Evolutionary conservation across 2,888 invertebrate genomes (phyloP), one percentile per base, ranked within the genome.

Genomic region (Vannuccia rotundouncinata): DNA sequence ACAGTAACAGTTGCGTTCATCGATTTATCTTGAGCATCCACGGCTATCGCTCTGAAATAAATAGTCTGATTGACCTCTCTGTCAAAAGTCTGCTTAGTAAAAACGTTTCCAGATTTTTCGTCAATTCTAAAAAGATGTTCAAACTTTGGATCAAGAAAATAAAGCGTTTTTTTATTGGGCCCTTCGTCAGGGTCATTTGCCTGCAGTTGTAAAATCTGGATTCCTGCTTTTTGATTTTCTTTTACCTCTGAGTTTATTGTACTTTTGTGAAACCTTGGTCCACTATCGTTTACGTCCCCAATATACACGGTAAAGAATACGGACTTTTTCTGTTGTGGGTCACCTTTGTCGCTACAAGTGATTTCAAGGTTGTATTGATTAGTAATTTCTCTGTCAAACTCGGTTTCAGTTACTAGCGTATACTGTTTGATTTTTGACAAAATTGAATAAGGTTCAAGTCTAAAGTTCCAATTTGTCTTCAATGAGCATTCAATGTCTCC

Each of bases 161-260:
- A 73, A 5, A 73, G 5, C 5, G 29, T 28, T 27, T 28, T 22
- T 22, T 5, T 28, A 73, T 73, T 73, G 10, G 27, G 74, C n/a
- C 29, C 74, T 73, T 22, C 22, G 22, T 73, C 74, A 13, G 74
- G 74, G 29, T 73, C 74, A n/a, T 73, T 73, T 28, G 74, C 74
- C 5, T 73, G 22, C 5, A 73, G 27, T 28, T 73, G 22, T 5
- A 73, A 5, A 10, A 73, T 22, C n/a, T 73, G 27, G 22, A 28
- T 73, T 28, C 74, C 74, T 73, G 74, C 10, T 22, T 27, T 27
- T 28, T 73, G 27, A 22, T 73, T 73, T 28, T 73, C 74, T 22
- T 28, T 27, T 17, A 73, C 29, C n/a, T 73, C 74, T 13, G 74
- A 5, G 5, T 22, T 2, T 22, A 73, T 73, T 5, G 29, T 73